Evolutionary conservation across 2,113 vertebrate genomes (phyloP), one percentile per base, ranked within the genome.

Genomic region (Carollia perspicillata): DNA sequence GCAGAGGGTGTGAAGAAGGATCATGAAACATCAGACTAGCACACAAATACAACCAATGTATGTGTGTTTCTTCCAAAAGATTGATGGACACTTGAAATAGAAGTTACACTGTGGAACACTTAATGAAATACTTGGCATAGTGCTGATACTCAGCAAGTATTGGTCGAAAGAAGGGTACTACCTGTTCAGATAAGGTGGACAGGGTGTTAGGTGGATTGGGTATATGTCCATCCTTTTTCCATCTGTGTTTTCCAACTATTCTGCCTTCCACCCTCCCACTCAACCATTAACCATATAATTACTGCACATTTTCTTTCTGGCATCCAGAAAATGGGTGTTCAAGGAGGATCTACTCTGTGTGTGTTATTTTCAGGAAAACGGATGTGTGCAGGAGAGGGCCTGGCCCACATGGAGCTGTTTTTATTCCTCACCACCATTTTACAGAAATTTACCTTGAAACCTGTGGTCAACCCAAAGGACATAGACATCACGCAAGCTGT

Each of bases 331-430:
- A 3, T 40, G 22, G 26, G 26, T 14, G 11, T 47, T 42, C 49
- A 28, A 79, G 33, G 35, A 37, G 5, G 22, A 16, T 69, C 4
- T 75, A 68, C 17, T 72, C 20, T 92, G 5, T 93, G 4, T 86
- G 69, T 81, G 53, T 42, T 40, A 18, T 83, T 87, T 93, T 23
- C 89, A 98, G 98, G 98, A 86, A n/a, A 98, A 91, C 93, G 98
- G 0, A 0, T 95, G 0, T 98, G 98, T 93, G 80, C 53, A 20
- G 98, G 98, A 83, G 98, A 98, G 75, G 92, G 97, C 42, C 92
- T 98, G 95, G 98, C 98, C 44, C 92, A 94, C 26, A 97, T 98
- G 97, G 98, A 98, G 51, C 0, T 98, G 80, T 98, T 98, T 93
- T 30, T 98, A 69, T 97, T 98, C 94, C 89, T 98, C 44, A 96